A percentile compares a stretch with the other conserved stretches of the same genome.
phyloP scores from a whole-genome alignment of 2,797 vertebrate genomes.

The Chiloscyllium punctatum region DNA sequence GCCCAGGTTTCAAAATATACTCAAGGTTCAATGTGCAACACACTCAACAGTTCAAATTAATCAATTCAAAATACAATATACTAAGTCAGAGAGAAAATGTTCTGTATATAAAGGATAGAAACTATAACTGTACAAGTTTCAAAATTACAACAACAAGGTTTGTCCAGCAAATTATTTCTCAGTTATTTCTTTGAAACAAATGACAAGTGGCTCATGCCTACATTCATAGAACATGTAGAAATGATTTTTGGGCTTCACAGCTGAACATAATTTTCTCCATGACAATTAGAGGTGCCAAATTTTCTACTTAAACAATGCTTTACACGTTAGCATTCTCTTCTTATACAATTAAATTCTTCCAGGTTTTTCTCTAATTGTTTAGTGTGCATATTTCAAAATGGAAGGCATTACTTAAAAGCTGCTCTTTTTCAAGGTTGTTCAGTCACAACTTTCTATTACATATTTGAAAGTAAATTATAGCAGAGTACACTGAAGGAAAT shows the following conservation, averaged over 20 bases:
- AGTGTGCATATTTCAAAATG: neutral
- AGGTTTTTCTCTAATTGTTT: too few species aligned
- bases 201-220: neutral
- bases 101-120: too few species aligned
- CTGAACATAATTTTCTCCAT: neutral
- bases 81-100: too few species aligned
- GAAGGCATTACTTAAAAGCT: neutral
- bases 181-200: neutral
- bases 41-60: too few species aligned
- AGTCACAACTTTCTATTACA: neutral
- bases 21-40: too few species aligned
- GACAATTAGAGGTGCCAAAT: neutral
- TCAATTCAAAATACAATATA: too few species aligned
- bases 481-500: neutral
- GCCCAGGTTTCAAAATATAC: neutral
- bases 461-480: neutral
- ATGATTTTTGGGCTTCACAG: neutral
- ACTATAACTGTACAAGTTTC: neutral
- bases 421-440: neutral
- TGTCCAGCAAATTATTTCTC: neutral
- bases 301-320: neutral
- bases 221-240: neutral
- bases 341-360: too few species aligned
- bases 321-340: neutral
- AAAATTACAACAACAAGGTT: neutral